These are phyloP conservation scores for Vicugna pacos DNA, from an alignment of 2,113 vertebrate genomes.

Conservation along the genomic window DNA sequence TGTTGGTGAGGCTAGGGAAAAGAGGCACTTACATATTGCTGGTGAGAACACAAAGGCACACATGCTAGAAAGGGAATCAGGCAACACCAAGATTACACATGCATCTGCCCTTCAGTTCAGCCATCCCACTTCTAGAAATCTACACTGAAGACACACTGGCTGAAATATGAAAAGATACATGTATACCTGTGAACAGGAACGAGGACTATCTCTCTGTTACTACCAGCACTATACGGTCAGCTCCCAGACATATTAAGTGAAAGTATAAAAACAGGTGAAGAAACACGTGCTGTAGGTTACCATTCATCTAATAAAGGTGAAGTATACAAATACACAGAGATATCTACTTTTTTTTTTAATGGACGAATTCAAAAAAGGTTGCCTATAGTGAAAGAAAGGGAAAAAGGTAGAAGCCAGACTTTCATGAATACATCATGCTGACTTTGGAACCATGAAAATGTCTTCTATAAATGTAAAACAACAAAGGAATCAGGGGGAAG, in stretches of 20 bases:
- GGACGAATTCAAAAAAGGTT: neutral
- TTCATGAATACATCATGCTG: neutral
- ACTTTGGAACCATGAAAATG: neutral
- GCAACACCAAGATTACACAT: neutral
- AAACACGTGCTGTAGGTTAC: neutral
- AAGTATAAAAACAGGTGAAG: neutral
- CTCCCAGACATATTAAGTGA: neutral
- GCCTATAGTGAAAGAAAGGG: neutral
- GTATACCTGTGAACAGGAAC: neutral
- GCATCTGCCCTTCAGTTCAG: neutral
- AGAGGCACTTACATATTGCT: neutral
- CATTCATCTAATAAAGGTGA: neutral
- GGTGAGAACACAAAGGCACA: neutral
- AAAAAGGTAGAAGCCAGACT: neutral
- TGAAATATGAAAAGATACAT: neutral
- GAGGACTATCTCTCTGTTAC: neutral
- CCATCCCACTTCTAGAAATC: neutral
- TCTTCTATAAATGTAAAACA: constrained; percentile 44
- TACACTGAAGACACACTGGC: neutral
- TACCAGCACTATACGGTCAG: neutral
- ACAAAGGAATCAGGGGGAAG: neutral
- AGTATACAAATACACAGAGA: neutral
- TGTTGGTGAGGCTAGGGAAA: neutral
- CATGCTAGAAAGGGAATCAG: neutral
- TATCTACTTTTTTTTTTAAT: neutral